Base-by-base conservation (phyloP, 2,797 vertebrate species). In the Zalophus californianus region DNA sequence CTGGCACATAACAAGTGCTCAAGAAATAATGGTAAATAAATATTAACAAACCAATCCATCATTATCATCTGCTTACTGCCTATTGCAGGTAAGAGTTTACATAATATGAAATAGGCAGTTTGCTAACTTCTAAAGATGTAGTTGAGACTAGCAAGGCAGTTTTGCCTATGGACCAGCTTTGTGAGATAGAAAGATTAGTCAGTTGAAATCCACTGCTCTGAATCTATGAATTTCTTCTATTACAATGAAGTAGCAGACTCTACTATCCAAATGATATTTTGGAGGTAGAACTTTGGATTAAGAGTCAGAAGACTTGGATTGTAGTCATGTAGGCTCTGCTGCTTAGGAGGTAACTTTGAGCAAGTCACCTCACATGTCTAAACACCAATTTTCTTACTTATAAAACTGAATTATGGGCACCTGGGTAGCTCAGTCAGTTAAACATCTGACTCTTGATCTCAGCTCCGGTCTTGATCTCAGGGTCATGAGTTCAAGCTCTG, bases 21-120 rank as follows among this genome's bases (percentile, higher is more conserved):
- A 94, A 89, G 20, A 89, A 96, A 95, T 66, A 27, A 72, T 62
- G 88, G 84, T 48, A 13, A 97, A 83, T 85, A 91, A 72, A 73
- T 93, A 88, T 80, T 90, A 95, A 79, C 27, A 73, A 92, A 10
- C 3, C 25, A 64, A 35, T 64, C 41, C 38, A 70, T 89, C 91
- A 91, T 68, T 90, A 83, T 75, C 72, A 87, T 29, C 77, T 90
- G 29, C 29, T 78, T 93, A 82, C 20, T 72, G 12, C 23, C 38
- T 38, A 7, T 21, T 41, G n/a, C 70, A 88, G 18, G n/a, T 77
- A 66, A 25, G 23, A 90, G 14, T 94, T 87, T 82, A 4, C 12
- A 48, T 86, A 80, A 73, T 66, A 88, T 80, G n/a, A 25, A 86
- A 92, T 84, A 93, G 21, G 0, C 62, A 35, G 78, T 18, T 83